Base-by-base conservation (phyloP, 2,888 invertebrate genomes). In the Polyommatus icarus region DNA sequence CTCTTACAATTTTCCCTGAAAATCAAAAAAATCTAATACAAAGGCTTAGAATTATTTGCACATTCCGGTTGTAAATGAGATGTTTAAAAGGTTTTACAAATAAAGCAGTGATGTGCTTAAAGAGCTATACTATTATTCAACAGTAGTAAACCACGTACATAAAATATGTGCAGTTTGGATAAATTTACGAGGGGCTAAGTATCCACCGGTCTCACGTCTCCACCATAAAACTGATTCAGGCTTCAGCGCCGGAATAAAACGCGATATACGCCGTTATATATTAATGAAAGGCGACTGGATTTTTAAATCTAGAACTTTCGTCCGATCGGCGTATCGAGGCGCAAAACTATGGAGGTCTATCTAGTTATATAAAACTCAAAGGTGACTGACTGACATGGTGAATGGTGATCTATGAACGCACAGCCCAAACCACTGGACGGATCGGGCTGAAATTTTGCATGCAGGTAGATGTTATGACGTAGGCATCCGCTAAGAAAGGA, bases 171-270 rank as follows among this genome's bases (percentile, higher is more conserved):
- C 82, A 82, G 82, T 82, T 80, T 80, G 80, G 82, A 83, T 81
- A 87, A 87, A 89, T 89, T 90, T 89, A 90, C 89, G 89, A 88
- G 81, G 85, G 82, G 82, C 87, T 89, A 89, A 87, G 87, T 85
- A 86, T 84, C 81, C 82, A 83, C 82, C 84, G 84, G 88, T 84
- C 88, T 86, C 93, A 93, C 93, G 93, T 93, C 85, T 82, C 82
- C 78, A 82, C 89, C 87, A 90, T 93, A 93, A 93, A 93, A 89
- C 88, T 89, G 91, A 89, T 89, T 90, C 87, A 86, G 83, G 84
- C 85, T 87, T 84, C 82, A 85, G 83, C 84, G 82, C 82, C 82
- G 82, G 82, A 83, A 84, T 84, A 84, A 84, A 84, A 84, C 82
- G 82, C 83, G 82, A 84, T 82, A 84, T 81, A 82, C 82, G 79